Evolutionary conservation across 2,888 invertebrate genomes (phyloP).

Genomic region (Andrena dorsata): DNA sequence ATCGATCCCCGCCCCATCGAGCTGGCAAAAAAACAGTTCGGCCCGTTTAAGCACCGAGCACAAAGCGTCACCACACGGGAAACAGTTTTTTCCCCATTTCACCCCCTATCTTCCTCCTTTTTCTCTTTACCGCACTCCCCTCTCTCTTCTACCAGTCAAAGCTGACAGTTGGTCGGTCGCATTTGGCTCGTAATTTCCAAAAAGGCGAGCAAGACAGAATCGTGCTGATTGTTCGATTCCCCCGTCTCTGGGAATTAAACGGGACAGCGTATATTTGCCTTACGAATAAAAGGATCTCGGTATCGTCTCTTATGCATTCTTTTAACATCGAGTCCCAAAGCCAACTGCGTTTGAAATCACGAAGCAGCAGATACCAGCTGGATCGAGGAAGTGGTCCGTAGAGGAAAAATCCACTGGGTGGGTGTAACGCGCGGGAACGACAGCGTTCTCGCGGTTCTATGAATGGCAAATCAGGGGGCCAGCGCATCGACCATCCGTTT

Average conservation of each 20-base stretch:
- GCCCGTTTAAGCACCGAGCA: conserved; percentile 62
- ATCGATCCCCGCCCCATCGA: conserved; percentile 74
- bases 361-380: background rate
- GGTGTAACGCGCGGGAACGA: conserved; percentile 69
- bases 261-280: conserved; percentile 45
- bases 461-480: conserved; percentile 79
- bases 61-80: conserved; percentile 51
- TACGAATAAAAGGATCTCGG: too few species aligned
- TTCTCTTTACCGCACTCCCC: background rate
- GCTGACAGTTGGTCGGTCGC: conserved; percentile 80
- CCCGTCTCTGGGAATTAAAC: conserved; percentile 51
- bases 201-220: conserved; percentile 74
- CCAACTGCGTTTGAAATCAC: conserved; percentile 9
- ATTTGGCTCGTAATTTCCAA: conserved; percentile 79
- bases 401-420: conserved; percentile 63
- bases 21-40: conserved; percentile 57
- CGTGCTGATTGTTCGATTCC: conserved; percentile 33
- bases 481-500: conserved; percentile 41
- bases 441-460: conserved; percentile 72
- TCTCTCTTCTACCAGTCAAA: conserved; percentile 17
- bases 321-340: too few species aligned
- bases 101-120: conserved; percentile 19
- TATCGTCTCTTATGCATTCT: too few species aligned
- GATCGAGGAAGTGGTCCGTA: conserved; percentile 29
- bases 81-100: conserved; percentile 60